Evolutionary conservation across 2,113 vertebrate species (phyloP).

Genomic region (Desmodus rotundus): DNA sequence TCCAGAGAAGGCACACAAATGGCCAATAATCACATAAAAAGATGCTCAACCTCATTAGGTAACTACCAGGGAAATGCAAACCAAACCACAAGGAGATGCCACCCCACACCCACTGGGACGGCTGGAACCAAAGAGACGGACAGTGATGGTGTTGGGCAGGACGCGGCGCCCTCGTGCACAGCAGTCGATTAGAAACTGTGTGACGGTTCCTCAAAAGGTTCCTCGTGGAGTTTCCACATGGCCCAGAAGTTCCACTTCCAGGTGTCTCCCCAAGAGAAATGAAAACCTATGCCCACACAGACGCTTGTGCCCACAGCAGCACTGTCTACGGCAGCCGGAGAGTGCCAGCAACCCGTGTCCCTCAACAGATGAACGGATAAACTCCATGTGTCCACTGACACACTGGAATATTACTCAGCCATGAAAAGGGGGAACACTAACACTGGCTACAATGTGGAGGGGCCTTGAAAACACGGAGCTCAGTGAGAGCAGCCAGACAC

Average conservation of each 20-base stretch:
- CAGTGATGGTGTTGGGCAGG: not conserved
- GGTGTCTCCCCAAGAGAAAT: not conserved
- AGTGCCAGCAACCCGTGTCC: not conserved
- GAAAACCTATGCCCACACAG: not conserved
- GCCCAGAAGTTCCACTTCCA: not conserved
- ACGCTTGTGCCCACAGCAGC: not conserved
- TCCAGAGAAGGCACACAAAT: not conserved
- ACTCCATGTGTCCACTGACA: not conserved
- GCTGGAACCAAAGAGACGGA: not conserved
- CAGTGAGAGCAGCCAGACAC: not conserved
- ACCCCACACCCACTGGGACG: not conserved
- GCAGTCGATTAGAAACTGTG: not conserved
- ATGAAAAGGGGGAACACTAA: not conserved
- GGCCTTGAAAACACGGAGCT: not conserved
- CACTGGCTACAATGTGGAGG: fast-evolving
- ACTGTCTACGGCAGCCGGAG: not conserved
- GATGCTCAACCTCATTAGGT: not conserved
- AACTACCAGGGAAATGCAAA: not conserved
- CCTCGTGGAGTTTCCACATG: not conserved
- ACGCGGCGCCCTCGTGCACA: not conserved
- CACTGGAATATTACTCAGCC: too few species aligned
- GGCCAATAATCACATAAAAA: too few species aligned
- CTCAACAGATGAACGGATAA: not conserved
- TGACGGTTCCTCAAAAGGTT: not conserved
- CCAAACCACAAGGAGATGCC: not conserved